Evolutionary conservation across 2,113 vertebrate species (phyloP), one percentile per base, ranked within the genome.

Genomic region (Jaculus jaculus): DNA sequence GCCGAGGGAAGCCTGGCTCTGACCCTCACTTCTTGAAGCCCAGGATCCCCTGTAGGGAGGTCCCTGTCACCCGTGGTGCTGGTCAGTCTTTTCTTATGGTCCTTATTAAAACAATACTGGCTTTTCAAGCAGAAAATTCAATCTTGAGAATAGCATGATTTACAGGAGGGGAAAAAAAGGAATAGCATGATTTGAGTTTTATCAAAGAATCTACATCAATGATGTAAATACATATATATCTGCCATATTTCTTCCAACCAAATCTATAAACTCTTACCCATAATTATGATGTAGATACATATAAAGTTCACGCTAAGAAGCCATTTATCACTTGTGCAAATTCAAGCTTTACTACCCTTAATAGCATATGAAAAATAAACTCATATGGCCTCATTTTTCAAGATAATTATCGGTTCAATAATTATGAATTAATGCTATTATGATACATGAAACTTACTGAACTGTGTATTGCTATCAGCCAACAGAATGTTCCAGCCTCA

Each of bases 1-100:
- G 12, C 34, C 1, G 24, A 7, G 1, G 2, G 63, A 11, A 11
- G 6, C 28, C 0, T 4, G 0, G 7, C n/a, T 1, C 0, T 6
- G 4, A 7, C 3, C 21, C 0, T 0, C 9, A 66, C 11, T 18
- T 58, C 65, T 26, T 0, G 6, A 24, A 51, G 37, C 63, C 69
- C 0, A 0, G 54, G 15, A 54, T 16, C 7, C 54, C 54, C 47
- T 17, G 71, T 21, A 28, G 1, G 78, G 0, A 13, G 65, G n/a
- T 23, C 89, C 18, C 3, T 7, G 0, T 18, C 58, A 3, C 0
- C 1, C 26, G 54, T 5, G 6, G 26, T 1, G 13, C 84, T 2
- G 12, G 2, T 17, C 18, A 15, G 39, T 73, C 58, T 51, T 58
- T 20, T 4, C 3, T 1, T 28, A 5, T 0, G 1, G 39, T 23